Evolutionary conservation across 30 jellyfish, hydroid and myxozoan genomes (phyloP).

Genomic region (Pelagia noctiluca): DNA sequence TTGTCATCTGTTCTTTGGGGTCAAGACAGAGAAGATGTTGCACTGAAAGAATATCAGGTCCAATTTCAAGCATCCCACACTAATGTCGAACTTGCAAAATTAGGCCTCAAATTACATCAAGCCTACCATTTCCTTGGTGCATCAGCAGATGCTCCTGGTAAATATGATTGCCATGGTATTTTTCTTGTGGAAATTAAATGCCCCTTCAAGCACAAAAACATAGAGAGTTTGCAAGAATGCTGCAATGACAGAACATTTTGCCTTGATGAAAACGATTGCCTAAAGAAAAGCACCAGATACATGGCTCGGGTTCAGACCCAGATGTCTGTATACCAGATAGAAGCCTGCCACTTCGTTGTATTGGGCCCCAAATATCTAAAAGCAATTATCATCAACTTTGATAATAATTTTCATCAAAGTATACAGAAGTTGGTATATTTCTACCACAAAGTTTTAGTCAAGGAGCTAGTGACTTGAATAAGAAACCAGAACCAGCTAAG

Average conservation of each 20-base stretch:
- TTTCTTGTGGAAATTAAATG: constrained; percentile 35
- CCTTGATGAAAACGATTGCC: not conserved
- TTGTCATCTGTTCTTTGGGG: not conserved
- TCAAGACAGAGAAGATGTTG: constrained; percentile 16
- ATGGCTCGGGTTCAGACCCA: constrained; percentile 25
- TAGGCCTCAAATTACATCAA: constrained; percentile 14
- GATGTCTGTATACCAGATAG: constrained; percentile 14
- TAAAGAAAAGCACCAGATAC: constrained; percentile 21
- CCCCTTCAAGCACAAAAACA: constrained; percentile 39
- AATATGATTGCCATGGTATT: constrained; percentile 50
- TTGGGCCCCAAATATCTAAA: constrained; percentile 21
- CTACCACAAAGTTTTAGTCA: not conserved
- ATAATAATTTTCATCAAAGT: constrained; percentile 23
- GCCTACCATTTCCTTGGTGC: constrained; percentile 44
- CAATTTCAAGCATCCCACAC: constrained; percentile 11
- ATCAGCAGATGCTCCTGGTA: constrained; percentile 52
- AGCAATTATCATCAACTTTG: not conserved
- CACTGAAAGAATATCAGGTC: not conserved
- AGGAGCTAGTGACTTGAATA: too few species aligned
- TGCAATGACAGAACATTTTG: constrained; percentile 20
- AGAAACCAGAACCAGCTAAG: not conserved
- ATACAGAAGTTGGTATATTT: constrained; percentile 1
- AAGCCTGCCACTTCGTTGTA: constrained; percentile 35
- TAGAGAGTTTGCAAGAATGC: constrained; percentile 28
- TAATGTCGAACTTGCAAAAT: not conserved